Evolutionary conservation across 2,888 invertebrate genomes (phyloP).

Genomic region (Xanthia togata): DNA sequence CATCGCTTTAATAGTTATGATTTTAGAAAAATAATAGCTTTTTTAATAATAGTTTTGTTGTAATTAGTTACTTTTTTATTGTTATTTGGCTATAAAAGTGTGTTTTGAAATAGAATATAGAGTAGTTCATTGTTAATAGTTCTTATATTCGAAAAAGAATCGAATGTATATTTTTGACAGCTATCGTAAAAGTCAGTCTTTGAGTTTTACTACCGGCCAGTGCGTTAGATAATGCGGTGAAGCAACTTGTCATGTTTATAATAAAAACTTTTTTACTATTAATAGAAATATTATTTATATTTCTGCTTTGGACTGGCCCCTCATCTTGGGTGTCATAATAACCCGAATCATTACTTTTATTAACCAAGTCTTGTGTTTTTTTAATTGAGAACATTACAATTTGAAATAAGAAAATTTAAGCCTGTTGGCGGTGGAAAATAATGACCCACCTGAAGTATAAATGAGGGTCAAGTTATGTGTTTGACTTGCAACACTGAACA

Average conservation of each 20-base stretch:
- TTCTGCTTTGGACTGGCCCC: constrained; percentile 28
- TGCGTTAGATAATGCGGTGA: constrained; percentile 43
- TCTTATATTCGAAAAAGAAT: constrained; percentile 27
- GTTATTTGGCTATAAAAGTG: constrained; percentile 34
- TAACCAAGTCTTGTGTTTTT: not conserved
- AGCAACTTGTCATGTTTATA: constrained; percentile 46
- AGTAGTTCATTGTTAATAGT: constrained; percentile 43
- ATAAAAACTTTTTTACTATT: constrained; percentile 50
- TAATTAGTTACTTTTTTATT: constrained; percentile 52
- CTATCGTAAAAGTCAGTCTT: constrained; percentile 45
- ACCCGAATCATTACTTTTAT: constrained; percentile 36
- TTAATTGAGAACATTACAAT: not conserved
- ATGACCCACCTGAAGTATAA: not conserved
- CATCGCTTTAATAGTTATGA: constrained; percentile 44
- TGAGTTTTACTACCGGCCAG: constrained; percentile 47
- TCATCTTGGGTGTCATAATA: constrained; percentile 43
- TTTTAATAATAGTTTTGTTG: constrained; percentile 48
- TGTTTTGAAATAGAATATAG: constrained; percentile 27
- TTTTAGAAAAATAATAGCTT: constrained; percentile 38
- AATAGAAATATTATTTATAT: constrained; percentile 48
- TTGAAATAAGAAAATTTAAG: not conserved
- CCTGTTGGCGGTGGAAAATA: not conserved
- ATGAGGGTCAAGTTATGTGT: not conserved
- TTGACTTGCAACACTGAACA: constrained; percentile 10
- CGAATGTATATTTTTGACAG: constrained; percentile 50